Evolutionary conservation across 2,888 invertebrate genomes (phyloP), one percentile per base, ranked within the genome.

Genomic region (Stratiomys singularior): DNA sequence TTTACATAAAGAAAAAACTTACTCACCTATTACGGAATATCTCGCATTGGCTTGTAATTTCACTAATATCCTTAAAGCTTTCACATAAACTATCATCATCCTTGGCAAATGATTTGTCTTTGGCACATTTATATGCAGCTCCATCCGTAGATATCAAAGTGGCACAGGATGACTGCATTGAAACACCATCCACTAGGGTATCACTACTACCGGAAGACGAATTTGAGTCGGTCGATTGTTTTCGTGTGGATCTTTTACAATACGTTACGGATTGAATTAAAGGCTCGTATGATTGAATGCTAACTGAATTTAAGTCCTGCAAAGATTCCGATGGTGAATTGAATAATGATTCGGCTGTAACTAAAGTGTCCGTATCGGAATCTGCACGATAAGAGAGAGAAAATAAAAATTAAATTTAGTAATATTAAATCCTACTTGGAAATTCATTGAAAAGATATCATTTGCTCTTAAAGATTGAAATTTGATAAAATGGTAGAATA

Each of bases 91-190:
- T 58, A 44, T 25, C 21, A 60, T 30, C 60, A 11, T 74, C 37
- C 9, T 37, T 37, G 44, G 21, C 37, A 11, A 74, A 1, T 13
- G 58, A 60, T 58, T 74, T 47, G 46, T 79, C 64, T 76, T 77
- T 76, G 44, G 90, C 89, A 86, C 89, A 89, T 66, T 88, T 80
- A 81, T 90, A 90, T 23, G 89, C 89, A 81, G 89, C 88, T 0
- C 89, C 89, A 56, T 88, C 89, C 71, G 87, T 86, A 1, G 90
- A 90, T 56, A 90, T 89, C 0, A 90, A 86, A 9, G 90, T 90
- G 76, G 89, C 89, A 67, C 89, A 88, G n/a, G 89, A 89, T 82
- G 88, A 88, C 66, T 89, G 87, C 1, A 80, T 80, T 21, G 81
- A 81, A 23, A 77, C 76, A 47, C 81, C 81, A 79, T 81, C 81